Evolutionary conservation across 2,113 vertebrate genomes (phyloP), one percentile per base, ranked within the genome.

Genomic region (Oreocharis arfaki): DNA sequence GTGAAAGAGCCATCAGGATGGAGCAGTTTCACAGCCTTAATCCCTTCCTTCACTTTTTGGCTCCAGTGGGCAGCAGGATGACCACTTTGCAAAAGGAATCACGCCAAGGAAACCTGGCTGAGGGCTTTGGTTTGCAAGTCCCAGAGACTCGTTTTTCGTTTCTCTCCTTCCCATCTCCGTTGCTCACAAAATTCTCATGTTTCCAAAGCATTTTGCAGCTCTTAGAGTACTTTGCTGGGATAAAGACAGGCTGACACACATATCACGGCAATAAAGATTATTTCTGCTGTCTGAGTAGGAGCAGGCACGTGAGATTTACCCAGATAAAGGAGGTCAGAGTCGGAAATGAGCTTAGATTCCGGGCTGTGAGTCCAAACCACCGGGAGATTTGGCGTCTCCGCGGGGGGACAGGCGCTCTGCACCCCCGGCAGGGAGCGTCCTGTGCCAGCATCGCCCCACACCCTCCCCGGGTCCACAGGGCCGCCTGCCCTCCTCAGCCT

Each of bases 371-470:
- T 6, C 55, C 17, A 47, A 87, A 83, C 13, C 70, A 10, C 0
- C 0, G 33, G 56, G 57, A 57, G 73, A 61, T 74, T 20, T 23
- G 35, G 32, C 0, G 2, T 57, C 20, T 63, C 52, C 11, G 4
- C 2, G 0, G 1, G 55, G 50, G 15, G 10, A 16, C 3, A 1
- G 21, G 46, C 9, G 20, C 26, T 21, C n/a, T 3, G 11, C 23
- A 37, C 23, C 27, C 30, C 19, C 71, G 22, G 3, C 1, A 12
- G 30, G 28, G n/a, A 28, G n/a, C 2, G 24, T 19, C 32, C 67
- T 11, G 47, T 1, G 7, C 2, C 1, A 28, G 46, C 23, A 11
- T 32, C 75, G 27, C 42, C 27, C n/a, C 41, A 2, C 3, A 7
- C 14, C 24, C 59, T 21, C 26, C 57, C 47, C 2, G 11, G 42